Evolutionary conservation across 2,888 invertebrate species (phyloP), one percentile per base, ranked within the genome.

Genomic region (Tenthredo amoena): DNA sequence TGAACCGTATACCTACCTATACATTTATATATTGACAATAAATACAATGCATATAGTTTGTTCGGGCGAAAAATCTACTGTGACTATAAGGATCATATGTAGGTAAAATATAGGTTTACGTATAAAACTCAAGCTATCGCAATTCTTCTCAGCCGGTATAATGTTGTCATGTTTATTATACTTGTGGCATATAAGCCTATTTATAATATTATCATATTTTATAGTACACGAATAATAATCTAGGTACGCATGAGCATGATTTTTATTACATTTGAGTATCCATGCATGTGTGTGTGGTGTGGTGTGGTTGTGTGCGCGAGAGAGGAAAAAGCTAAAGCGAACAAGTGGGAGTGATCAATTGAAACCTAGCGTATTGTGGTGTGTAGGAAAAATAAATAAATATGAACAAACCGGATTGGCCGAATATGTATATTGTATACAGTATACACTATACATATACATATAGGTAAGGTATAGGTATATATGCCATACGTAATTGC

Each of bases 91-190:
- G 26, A 26, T 26, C 26, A 26, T 26, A 26, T 26, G 1, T 1
- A 50, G 4, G 50, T 3, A 4, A 0, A 4, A 3, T 58, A 58
- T 58, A n/a, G 18, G 58, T 9, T 58, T 21, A 21, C 58, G n/a
- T 55, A n/a, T 1, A n/a, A 55, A 18, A 55, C 55, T 55, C 7
- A 7, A n/a, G 31, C 68, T 21, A 34, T 34, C 34, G 31, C 34
- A n/a, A n/a, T 68, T 68, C 5, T 18, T 18, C 34, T 21, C 21
- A 43, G 12, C 76, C 37, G 15, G 40, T 31, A 10, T 26, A 47
- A 47, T 43, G 26, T 76, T 76, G 50, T 76, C 76, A 76, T 76
- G 76, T 76, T 76, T 76, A 26, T 43, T 76, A 76, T 76, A 74
- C 12, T 7, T 40, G 34, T 18, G n/a, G 34, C 37, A 71, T n/a